Conservation (phyloP, 2,888 invertebrate species). For the Girardia tigrina region DNA sequence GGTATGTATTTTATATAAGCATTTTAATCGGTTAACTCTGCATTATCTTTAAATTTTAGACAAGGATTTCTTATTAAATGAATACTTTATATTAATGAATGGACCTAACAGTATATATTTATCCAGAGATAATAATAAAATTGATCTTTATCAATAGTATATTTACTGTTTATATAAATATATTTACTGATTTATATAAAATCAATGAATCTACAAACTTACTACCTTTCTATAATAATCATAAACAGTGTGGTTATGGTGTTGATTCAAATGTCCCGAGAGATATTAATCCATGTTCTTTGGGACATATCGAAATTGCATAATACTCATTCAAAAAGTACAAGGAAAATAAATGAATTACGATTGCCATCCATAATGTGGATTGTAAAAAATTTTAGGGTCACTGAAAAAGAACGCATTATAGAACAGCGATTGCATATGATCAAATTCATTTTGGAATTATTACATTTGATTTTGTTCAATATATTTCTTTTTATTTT, state of each 20-base stretch:
- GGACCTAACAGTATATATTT: too few species aligned
- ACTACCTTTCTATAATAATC: background rate
- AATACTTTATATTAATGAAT: too few species aligned
- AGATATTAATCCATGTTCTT: background rate
- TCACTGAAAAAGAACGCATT: background rate
- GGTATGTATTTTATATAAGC: too few species aligned
- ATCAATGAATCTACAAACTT: background rate
- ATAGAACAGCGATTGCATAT: background rate
- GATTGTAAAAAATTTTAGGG: background rate
- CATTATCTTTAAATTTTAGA: too few species aligned
- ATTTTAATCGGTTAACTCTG: too few species aligned
- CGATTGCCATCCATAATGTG: background rate
- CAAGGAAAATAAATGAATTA: background rate
- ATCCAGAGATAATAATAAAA: too few species aligned
- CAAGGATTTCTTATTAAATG: too few species aligned
- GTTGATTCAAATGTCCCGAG: background rate
- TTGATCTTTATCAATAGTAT: background rate
- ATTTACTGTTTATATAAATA: background rate
- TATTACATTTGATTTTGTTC: constrained; percentile 7
- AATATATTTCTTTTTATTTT: background rate
- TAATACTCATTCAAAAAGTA: background rate
- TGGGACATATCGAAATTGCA: background rate
- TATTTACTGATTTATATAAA: background rate
- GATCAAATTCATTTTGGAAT: background rate
- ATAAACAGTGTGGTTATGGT: background rate